Percentiles rank a stretch among this genome's conserved stretches.
Evolutionary conservation across 2,888 invertebrate species (phyloP).

Genomic region (Cheilosia scutellata): DNA sequence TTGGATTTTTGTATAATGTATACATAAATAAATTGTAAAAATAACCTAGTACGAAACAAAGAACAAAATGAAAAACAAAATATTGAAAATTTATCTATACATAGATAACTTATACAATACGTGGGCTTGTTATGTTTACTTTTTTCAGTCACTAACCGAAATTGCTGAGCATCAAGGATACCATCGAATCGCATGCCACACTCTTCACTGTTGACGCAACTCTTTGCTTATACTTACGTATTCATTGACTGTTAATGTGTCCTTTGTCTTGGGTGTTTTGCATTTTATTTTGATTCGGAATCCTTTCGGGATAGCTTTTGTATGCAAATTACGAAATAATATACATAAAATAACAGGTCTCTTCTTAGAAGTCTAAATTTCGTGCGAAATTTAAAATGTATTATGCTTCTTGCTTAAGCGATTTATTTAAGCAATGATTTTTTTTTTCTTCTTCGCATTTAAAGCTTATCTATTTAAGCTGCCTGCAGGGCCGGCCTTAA

Average conservation of each 20-base stretch:
- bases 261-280: constrained; percentile 13
- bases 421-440: too few species aligned
- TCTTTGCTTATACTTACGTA: constrained; percentile 9
- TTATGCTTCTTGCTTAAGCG: too few species aligned
- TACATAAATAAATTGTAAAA: background rate
- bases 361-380: too few species aligned
- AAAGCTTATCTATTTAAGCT: too few species aligned
- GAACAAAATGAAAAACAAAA: background rate
- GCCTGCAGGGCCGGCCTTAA: too few species aligned
- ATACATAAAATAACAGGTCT: background rate
- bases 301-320: background rate
- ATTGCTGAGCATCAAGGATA: background rate
- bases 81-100: constrained; percentile 4
- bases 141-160: constrained; percentile 9
- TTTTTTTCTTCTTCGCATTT: too few species aligned
- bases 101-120: constrained; percentile 7
- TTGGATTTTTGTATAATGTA: too few species aligned
- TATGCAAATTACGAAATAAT: constrained; percentile 11
- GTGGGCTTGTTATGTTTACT: constrained; percentile 13
- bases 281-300: background rate
- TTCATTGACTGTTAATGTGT: constrained; percentile 7
- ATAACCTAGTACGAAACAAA: background rate
- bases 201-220: constrained; percentile 11
- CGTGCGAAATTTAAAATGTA: too few species aligned
- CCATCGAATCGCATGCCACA: background rate